Evolutionary conservation across 1,140 invertebrate species (phyloP), one percentile per base, ranked within the genome.

Genomic region (Hypothenemus hampei): DNA sequence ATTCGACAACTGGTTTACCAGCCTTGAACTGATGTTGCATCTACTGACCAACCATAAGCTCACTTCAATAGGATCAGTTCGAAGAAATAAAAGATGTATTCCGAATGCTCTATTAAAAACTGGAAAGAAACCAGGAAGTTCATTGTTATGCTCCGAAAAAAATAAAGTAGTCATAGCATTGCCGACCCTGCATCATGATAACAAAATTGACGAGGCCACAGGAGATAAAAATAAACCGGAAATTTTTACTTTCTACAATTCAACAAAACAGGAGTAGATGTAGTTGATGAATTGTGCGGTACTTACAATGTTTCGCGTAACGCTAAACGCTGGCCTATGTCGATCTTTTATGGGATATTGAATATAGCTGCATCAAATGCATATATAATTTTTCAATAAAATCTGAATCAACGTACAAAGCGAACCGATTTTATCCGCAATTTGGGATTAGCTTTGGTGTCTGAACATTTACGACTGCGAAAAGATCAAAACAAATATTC

Each of bases 51-150:
- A 4, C 16, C 18, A 47, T 23, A 56, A 57, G 20, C 16, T 70
- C 7, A 69, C 67, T 16, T 20, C 59, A 19, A 44, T 68, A n/a
- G 65, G 65, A 20, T 69, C 64, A 7, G 40, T 66, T 20, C 62
- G 53, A 57, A 62, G 62, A 56, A 65, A 65, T 49, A 70, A 66
- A 62, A n/a, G 24, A 21, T 31, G 60, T 39, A 23, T 60, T 4
- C 54, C 52, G 10, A 18, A 24, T 33, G 19, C 13, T 4, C 26
- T 3, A 20, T n/a, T 26, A 8, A 37, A 1, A 15, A 40, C 4
- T 22, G 41, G 20, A 29, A 16, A 5, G 11, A n/a, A 35, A 20
- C 7, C 8, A 10, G n/a, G 39, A 13, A 19, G 33, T 11, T 35
- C 22, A 6, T 61, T 59, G 52, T 26, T 65, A 64, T 44, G 26